Evolutionary conservation across 1,140 invertebrate species (phyloP).

Genomic region (Papilio helenus): DNA sequence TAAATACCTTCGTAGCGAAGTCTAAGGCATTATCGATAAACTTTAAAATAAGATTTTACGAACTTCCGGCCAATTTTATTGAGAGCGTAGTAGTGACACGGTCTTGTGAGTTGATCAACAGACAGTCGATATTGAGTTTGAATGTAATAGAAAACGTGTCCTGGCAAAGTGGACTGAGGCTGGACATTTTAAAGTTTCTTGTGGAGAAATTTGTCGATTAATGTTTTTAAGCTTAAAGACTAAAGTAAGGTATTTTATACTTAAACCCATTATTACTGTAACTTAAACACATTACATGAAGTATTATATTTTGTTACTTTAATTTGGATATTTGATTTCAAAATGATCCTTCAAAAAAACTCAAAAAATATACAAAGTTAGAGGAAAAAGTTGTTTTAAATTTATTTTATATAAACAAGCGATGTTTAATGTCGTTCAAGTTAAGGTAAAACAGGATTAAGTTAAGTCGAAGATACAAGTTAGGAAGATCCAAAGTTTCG

Average conservation of each 20-base stretch:
- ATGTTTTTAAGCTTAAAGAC: too few species aligned
- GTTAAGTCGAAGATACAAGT: slow-evolving; percentile 25
- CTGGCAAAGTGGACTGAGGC: not conserved
- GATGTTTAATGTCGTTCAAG: slow-evolving; percentile 18
- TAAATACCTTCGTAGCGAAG: too few species aligned
- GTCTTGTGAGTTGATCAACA: not conserved
- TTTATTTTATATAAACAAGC: not conserved
- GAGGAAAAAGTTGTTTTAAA: not conserved
- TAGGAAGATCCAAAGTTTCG: not conserved
- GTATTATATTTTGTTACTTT: not conserved
- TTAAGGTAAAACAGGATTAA: slow-evolving; percentile 1
- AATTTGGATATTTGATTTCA: not conserved
- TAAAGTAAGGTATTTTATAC: too few species aligned
- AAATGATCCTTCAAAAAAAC: not conserved
- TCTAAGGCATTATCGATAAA: too few species aligned
- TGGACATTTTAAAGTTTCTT: not conserved
- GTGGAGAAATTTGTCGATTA: not conserved
- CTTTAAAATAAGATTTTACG: not conserved
- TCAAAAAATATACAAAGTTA: not conserved
- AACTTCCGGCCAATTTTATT: not conserved
- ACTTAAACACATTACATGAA: too few species aligned
- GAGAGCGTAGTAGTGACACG: not conserved
- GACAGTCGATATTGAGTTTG: not conserved
- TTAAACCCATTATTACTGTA: too few species aligned
- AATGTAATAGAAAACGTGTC: slow-evolving; percentile 13